Evolutionary conservation across 2,113 vertebrate genomes (phyloP), one percentile per base, ranked within the genome.

Genomic region (Procavia capensis): DNA sequence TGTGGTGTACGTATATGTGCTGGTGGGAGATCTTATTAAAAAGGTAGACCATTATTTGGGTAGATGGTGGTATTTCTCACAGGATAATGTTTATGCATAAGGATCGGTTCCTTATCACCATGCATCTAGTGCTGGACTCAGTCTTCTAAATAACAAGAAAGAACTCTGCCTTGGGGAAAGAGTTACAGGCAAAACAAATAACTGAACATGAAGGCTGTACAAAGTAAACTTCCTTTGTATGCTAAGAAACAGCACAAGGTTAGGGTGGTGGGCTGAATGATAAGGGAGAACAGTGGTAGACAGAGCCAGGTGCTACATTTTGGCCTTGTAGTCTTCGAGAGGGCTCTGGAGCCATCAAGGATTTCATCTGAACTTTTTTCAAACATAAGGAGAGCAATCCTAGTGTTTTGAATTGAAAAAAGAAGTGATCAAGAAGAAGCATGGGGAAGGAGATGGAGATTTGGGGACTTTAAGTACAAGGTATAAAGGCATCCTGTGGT

Each of bases 401-500:
- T 84, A 29, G 17, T 87, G 16, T 64, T 90, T 91, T 43, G 70
- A 90, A 85, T 75, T 91, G n/a, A 74, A 47, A 88, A 88, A 17
- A 36, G 13, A 85, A 78, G 63, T 64, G n/a, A 41, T 22, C 9
- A 19, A n/a, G 85, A 36, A 79, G 45, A 6, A 43, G 22, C 66
- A 45, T 54, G 31, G 61, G 61, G 64, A 74, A 70, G 72, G 36
- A 54, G 75, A 6, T 4, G n/a, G 72, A n/a, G 11, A 76, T 66
- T 39, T 75, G n/a, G 61, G 25, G 83, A 8, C 79, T 81, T 66
- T 45, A 59, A 80, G 43, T 66, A 19, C 1, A 66, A n/a, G 36
- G 5, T 36, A 29, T 6, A 54, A 64, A 72, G 50, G 22, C 3
- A 63, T 63, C 20, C 2, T 3, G 2, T 34, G 13, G n/a, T 39